Evolutionary conservation across 2,888 invertebrate species (phyloP).

Genomic region (Andrena flavipes): DNA sequence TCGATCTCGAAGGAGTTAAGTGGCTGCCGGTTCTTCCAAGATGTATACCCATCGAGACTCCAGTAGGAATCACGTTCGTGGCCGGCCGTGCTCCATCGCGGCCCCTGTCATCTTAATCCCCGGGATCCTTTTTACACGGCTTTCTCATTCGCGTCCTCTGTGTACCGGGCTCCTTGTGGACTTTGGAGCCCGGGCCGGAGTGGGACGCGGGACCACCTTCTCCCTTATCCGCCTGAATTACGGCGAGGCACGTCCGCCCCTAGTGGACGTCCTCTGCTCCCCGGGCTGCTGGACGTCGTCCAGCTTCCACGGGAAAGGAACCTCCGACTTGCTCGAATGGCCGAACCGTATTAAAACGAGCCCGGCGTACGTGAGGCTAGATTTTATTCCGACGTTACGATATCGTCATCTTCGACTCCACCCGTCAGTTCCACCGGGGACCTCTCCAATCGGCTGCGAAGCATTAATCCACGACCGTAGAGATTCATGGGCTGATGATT

Average conservation of each 20-base stretch:
- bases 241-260: conserved; percentile 78
- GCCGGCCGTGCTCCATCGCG: conserved; percentile 66
- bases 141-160: conserved; percentile 74
- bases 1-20: conserved; percentile 73
- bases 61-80: conserved; percentile 70
- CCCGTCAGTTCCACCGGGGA: neutral
- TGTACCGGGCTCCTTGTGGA: conserved; percentile 71
- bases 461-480: neutral
- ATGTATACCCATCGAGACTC: conserved; percentile 56
- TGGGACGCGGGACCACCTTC: conserved; percentile 66
- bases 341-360: conserved; percentile 72
- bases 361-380: conserved; percentile 68
- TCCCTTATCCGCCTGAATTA: conserved; percentile 80
- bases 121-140: conserved; percentile 76
- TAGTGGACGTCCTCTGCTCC: conserved; percentile 72
- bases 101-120: conserved; percentile 78
- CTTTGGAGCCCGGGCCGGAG: conserved; percentile 63
- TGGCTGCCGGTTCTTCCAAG: conserved; percentile 62
- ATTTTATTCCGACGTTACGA: conserved; percentile 61
- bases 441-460: neutral
- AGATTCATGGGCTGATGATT: no score
- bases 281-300: conserved; percentile 73
- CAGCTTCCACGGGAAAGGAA: conserved; percentile 70
- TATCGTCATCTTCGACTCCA: conserved; percentile 30
- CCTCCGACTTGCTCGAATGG: conserved; percentile 56